These are phyloP conservation scores for Phaethornis superciliosus DNA, from an alignment of 2,113 vertebrate genomes.

Conservation along the genomic window DNA sequence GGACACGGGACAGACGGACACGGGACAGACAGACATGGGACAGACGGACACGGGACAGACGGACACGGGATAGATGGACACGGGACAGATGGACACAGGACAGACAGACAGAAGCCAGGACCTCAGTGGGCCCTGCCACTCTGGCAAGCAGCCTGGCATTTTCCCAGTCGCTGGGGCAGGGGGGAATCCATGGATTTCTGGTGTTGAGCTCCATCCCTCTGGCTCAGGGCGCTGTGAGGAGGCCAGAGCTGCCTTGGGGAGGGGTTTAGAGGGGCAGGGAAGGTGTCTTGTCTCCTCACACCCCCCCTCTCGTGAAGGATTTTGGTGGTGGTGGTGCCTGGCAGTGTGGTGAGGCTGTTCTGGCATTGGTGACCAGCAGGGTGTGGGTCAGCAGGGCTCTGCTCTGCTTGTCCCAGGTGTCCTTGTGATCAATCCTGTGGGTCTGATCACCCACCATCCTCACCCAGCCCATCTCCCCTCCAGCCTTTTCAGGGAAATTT, in stretches of 20 bases:
- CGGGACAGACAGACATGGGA: too few relatives aligned
- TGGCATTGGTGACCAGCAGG: fast-evolving
- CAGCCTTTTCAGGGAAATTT: neutral
- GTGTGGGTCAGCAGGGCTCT: neutral
- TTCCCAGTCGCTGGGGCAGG: neutral
- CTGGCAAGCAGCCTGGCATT: neutral
- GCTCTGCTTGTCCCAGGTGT: fast-evolving
- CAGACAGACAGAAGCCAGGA: fast-evolving
- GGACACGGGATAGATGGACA: too few relatives aligned
- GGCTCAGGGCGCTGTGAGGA: fast-evolving
- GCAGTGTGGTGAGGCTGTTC: neutral
- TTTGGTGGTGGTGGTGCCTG: neutral
- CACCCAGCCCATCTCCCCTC: neutral
- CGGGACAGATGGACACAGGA: neutral
- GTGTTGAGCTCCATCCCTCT: neutral
- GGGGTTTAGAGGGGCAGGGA: fast-evolving
- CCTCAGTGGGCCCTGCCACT: fast-evolving
- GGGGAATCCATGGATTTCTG: neutral
- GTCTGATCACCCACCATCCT: neutral
- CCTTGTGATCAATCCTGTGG: fast-evolving
- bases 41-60: too few relatives aligned
- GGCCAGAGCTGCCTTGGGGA: neutral
- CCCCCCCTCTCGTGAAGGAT: neutral
- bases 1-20: too few relatives aligned
- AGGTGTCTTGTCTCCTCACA: fast-evolving